A percentile compares a stretch with the other conserved stretches of the same genome.
Evolutionary conservation across 2,888 invertebrate species (phyloP).

Genomic region (Melanophora roralis): DNA sequence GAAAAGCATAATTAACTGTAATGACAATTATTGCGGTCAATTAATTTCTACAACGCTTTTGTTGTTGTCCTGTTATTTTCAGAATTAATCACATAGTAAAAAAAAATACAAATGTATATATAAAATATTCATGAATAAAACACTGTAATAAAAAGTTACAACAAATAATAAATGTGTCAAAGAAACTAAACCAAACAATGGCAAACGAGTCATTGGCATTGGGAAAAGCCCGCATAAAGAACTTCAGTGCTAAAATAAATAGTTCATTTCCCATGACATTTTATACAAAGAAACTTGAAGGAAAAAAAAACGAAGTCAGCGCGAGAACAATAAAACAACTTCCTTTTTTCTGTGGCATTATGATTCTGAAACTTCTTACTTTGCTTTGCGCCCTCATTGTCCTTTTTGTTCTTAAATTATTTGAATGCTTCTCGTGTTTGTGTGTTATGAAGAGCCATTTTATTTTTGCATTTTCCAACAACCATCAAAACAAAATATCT

Average conservation of each 20-base stretch:
- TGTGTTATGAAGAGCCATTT: no score
- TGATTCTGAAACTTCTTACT: no score
- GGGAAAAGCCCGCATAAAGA: not conserved
- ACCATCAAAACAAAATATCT: no score
- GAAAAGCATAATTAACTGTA: constrained; percentile 18
- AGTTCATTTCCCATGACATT: not conserved
- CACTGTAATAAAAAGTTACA: no score
- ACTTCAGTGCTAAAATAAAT: not conserved
- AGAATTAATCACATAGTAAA: not conserved
- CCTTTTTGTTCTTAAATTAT: not conserved
- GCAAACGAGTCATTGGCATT: not conserved
- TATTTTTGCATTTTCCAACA: no score
- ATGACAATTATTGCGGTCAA: constrained; percentile 34
- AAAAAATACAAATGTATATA: not conserved
- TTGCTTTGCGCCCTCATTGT: not conserved
- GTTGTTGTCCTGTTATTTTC: not conserved
- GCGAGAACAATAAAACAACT: not conserved
- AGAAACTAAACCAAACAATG: not conserved
- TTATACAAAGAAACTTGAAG: not conserved
- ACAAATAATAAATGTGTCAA: no score
- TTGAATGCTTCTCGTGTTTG: no score
- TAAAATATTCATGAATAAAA: no score
- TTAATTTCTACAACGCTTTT: constrained; percentile 13
- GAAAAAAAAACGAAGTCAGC: not conserved
- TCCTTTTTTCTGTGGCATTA: not conserved